Conservation (phyloP, 2,888 invertebrate species). For the Tortrix viridana region DNA sequence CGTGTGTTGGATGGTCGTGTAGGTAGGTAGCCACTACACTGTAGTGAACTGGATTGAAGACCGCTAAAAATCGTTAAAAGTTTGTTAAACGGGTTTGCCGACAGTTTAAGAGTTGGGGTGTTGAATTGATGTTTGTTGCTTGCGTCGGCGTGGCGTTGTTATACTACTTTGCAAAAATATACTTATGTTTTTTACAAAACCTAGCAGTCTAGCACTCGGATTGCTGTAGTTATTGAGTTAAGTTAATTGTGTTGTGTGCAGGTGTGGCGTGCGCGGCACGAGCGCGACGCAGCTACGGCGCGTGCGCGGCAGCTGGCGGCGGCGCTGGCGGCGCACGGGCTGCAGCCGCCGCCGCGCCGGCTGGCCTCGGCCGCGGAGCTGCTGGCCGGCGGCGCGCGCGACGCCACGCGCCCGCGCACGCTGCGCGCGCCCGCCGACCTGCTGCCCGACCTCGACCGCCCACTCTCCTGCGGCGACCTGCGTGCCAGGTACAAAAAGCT, state of each 20-base stretch:
- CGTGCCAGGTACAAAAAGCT: slow-evolving; percentile 72
- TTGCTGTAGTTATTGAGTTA: too few relatives aligned
- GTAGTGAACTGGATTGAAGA: too few relatives aligned
- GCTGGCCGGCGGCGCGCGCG: slow-evolving; percentile 77
- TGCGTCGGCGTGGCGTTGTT: too few relatives aligned
- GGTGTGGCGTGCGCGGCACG: slow-evolving; percentile 95
- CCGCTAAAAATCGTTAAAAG: too few relatives aligned
- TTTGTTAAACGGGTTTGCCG: too few relatives aligned
- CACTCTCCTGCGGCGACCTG: slow-evolving; percentile 78
- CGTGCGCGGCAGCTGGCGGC: slow-evolving; percentile 94
- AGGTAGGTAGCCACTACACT: too few relatives aligned
- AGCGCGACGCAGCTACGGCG: slow-evolving; percentile 93
- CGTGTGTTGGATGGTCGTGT: too few relatives aligned
- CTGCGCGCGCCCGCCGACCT: slow-evolving; percentile 71
- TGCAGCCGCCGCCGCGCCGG: slow-evolving; percentile 89
- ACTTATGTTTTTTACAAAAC: too few relatives aligned
- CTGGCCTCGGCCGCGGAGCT: slow-evolving; percentile 86
- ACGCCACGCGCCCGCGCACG: slow-evolving; percentile 62
- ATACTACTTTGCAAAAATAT: too few relatives aligned
- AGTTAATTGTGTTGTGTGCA: slow-evolving; percentile 37
- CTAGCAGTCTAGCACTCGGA: too few relatives aligned
- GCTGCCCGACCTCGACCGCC: slow-evolving; percentile 77
- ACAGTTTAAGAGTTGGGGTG: too few relatives aligned
- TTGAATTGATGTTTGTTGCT: too few relatives aligned
- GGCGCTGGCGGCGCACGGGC: slow-evolving; percentile 92